phyloP scores from a whole-genome alignment of 2,113 vertebrate genomes.

The Crotalus helleri region DNA sequence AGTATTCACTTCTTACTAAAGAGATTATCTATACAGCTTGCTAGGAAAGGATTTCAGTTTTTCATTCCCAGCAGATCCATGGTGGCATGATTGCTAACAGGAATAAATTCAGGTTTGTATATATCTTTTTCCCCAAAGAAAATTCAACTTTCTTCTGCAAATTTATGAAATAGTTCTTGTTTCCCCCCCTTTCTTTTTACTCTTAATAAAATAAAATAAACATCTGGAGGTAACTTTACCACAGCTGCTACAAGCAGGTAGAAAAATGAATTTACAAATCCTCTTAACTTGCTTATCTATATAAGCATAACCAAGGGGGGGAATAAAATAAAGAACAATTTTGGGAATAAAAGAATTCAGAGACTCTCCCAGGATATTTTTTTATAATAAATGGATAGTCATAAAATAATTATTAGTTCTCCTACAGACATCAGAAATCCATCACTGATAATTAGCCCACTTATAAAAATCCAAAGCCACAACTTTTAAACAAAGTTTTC shows the following conservation, averaged over 20 bases:
- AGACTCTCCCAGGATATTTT: background rate
- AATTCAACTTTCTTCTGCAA: background rate
- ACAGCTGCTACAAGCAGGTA: background rate
- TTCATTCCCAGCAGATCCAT: background rate
- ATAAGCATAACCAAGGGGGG: background rate
- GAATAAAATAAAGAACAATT: background rate
- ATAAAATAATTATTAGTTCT: background rate
- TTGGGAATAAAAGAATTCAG: background rate
- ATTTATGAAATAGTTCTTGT: background rate
- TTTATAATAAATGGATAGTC: background rate
- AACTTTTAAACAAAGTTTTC: background rate
- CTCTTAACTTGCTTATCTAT: background rate
- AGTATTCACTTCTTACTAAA: background rate
- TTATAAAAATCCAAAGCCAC: background rate
- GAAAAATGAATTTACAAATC: background rate
- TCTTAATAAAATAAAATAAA: background rate
- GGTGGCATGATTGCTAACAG: background rate
- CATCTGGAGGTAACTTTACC: background rate
- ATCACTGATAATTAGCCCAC: background rate
- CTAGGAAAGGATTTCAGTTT: background rate
- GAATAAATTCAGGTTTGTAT: background rate
- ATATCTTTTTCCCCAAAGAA: background rate
- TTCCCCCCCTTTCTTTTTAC: background rate
- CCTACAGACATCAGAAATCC: background rate
- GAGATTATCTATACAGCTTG: background rate